Conservation (phyloP, 2,797 vertebrate genomes). For the Leucoraja ocellata region DNA sequence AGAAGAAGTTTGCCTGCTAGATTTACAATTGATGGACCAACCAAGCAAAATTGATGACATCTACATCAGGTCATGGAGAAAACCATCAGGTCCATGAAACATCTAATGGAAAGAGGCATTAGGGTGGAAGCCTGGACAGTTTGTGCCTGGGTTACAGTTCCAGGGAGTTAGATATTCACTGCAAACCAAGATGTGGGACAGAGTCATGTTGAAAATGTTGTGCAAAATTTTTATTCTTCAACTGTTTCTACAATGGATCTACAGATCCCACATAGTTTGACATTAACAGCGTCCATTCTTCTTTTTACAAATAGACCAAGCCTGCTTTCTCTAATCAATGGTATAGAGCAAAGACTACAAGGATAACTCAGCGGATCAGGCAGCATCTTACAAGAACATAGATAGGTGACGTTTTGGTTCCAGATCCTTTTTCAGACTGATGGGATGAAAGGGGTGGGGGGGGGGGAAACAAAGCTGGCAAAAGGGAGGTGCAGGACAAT, state of each 20-base stretch:
- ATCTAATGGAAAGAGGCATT: too few species aligned
- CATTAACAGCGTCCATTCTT: neutral
- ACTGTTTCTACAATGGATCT: neutral
- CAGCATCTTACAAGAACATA: too few species aligned
- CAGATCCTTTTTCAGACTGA: too few species aligned
- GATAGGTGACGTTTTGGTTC: too few species aligned
- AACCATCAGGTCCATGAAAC: too few species aligned
- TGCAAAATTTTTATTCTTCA: neutral
- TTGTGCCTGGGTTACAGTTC: neutral
- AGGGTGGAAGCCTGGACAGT: neutral
- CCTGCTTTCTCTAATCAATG: neutral
- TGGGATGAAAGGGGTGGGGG: too few species aligned
- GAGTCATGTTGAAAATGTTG: neutral
- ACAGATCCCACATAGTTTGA: neutral
- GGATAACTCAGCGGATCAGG: too few species aligned
- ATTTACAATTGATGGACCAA: neutral
- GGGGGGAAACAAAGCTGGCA: too few species aligned
- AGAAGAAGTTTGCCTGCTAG: neutral
- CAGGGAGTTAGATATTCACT: too few species aligned
- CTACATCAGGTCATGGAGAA: neutral
- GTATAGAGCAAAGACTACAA: too few species aligned
- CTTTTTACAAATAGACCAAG: neutral
- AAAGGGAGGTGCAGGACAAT: too few species aligned
- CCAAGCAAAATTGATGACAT: neutral
- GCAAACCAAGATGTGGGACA: neutral